These are phyloP conservation scores for Zygothrica quintamaculata DNA, from an alignment of 2,888 invertebrate genomes.

Conservation along the genomic window DNA sequence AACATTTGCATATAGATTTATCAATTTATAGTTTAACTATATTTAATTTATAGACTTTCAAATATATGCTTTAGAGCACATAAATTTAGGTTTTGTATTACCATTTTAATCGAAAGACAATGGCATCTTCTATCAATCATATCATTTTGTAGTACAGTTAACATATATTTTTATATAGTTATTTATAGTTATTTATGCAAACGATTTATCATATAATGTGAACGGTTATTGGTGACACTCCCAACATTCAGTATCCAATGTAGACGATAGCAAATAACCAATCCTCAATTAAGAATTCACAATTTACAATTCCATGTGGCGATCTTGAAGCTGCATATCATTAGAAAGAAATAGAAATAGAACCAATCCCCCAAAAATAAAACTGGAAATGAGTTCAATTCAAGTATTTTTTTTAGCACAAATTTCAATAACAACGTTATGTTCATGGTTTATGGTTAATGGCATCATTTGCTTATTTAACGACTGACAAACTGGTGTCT, in stretches of 20 bases:
- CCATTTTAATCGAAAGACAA: slow-evolving; percentile 23
- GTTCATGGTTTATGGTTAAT: slow-evolving; percentile 42
- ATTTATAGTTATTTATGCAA: slow-evolving; percentile 18
- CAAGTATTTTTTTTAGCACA: slow-evolving; percentile 31
- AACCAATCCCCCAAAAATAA: slow-evolving; percentile 36
- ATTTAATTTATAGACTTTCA: not conserved
- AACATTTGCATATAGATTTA: too few relatives aligned
- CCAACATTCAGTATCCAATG: slow-evolving; percentile 2
- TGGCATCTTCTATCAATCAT: slow-evolving; percentile 37
- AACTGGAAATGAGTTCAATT: slow-evolving; percentile 16
- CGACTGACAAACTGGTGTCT: slow-evolving; percentile 25
- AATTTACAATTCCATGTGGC: slow-evolving; percentile 11
- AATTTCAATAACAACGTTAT: slow-evolving; percentile 25
- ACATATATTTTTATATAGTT: slow-evolving; percentile 31
- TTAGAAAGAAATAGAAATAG: slow-evolving; percentile 24
- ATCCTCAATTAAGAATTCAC: not conserved
- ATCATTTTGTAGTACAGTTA: slow-evolving; percentile 49
- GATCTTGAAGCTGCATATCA: slow-evolving; percentile 42
- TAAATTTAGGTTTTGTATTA: not conserved
- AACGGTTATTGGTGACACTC: slow-evolving; percentile 41
- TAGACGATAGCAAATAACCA: slow-evolving; percentile 6
- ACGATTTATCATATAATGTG: slow-evolving; percentile 26
- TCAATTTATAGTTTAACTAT: too few relatives aligned
- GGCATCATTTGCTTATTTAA: slow-evolving; percentile 45
- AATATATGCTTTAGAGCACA: not conserved